A percentile compares a stretch with the other conserved stretches of the same genome.
phyloP scores from a whole-genome alignment of 2,888 invertebrate species.

The Latheticus oryzae region DNA sequence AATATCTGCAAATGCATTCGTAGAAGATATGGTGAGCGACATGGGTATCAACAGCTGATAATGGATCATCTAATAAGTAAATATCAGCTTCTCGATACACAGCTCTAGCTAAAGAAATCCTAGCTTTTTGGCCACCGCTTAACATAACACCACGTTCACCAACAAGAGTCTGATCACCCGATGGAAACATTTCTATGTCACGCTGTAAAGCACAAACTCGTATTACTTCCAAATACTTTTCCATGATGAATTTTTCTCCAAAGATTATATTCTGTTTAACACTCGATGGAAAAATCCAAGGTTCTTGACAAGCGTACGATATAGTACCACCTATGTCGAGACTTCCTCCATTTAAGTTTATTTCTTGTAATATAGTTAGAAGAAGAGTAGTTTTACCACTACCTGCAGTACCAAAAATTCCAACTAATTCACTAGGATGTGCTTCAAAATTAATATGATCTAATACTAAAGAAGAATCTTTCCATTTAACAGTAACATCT shows the following conservation, averaged over 20 bases:
- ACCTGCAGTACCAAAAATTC: constrained; percentile 77
- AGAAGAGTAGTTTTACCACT: constrained; percentile 77
- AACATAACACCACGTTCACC: constrained; percentile 83
- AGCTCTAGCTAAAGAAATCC: constrained; percentile 81
- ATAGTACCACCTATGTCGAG: constrained; percentile 73
- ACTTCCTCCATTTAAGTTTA: constrained; percentile 72
- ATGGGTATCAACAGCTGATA: constrained; percentile 82
- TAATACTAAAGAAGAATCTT: constrained; percentile 68
- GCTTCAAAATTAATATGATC: constrained; percentile 50
- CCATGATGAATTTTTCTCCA: constrained; percentile 72
- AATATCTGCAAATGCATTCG: constrained; percentile 72
- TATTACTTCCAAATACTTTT: constrained; percentile 67
- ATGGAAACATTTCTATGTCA: constrained; percentile 78
- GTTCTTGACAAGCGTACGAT: constrained; percentile 81
- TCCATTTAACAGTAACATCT: constrained; percentile 71
- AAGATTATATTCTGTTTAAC: constrained; percentile 85
- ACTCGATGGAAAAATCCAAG: constrained; percentile 81
- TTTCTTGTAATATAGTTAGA: constrained; percentile 78
- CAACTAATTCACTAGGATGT: constrained; percentile 55
- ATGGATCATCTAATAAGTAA: constrained; percentile 83
- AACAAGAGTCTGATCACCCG: constrained; percentile 80
- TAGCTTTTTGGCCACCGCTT: constrained; percentile 84
- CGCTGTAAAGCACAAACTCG: constrained; percentile 73
- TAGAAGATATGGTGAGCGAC: constrained; percentile 82
- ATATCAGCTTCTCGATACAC: constrained; percentile 82